These are phyloP conservation scores for Cyprinodon tularosa DNA, from an alignment of 2,113 vertebrate species.

Conservation along the genomic window DNA sequence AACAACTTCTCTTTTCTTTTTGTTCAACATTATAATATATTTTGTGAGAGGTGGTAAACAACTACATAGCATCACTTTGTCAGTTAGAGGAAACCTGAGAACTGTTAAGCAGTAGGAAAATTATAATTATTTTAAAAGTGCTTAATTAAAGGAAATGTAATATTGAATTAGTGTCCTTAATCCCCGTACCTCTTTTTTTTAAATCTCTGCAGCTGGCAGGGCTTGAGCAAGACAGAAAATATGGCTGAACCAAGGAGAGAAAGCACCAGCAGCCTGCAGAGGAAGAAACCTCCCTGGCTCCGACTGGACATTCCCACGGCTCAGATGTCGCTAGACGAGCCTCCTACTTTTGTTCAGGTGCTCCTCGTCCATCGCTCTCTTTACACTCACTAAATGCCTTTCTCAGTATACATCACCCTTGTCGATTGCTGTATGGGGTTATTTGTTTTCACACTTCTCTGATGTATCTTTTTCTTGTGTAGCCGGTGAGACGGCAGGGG, in stretches of 20 bases:
- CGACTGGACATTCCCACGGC: constrained; percentile 90
- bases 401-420: constrained; percentile 4
- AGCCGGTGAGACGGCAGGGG: constrained; percentile 87
- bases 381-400: not conserved
- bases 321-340: constrained; percentile 82
- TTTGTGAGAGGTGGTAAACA: constrained; percentile 32
- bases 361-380: constrained; percentile 2
- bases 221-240: constrained; percentile 68
- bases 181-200: not conserved
- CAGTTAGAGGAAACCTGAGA: constrained; percentile 23
- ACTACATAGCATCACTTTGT: constrained; percentile 25
- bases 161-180: not conserved
- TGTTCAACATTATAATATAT: constrained; percentile 22
- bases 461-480: constrained; percentile 3
- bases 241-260: constrained; percentile 91
- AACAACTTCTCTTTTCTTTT: constrained; percentile 31
- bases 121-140: no score
- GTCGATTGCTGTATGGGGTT: not conserved
- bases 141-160: not conserved
- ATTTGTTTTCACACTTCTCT: not conserved
- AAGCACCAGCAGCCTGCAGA: constrained; percentile 95
- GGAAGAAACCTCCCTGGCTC: constrained; percentile 97
- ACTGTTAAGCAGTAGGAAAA: not conserved
- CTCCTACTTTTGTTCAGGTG: constrained; percentile 85
- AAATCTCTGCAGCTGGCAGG: constrained; percentile 77